Evolutionary conservation across 2,113 vertebrate species (phyloP).

Genomic region (Xiphophorus maculatus): DNA sequence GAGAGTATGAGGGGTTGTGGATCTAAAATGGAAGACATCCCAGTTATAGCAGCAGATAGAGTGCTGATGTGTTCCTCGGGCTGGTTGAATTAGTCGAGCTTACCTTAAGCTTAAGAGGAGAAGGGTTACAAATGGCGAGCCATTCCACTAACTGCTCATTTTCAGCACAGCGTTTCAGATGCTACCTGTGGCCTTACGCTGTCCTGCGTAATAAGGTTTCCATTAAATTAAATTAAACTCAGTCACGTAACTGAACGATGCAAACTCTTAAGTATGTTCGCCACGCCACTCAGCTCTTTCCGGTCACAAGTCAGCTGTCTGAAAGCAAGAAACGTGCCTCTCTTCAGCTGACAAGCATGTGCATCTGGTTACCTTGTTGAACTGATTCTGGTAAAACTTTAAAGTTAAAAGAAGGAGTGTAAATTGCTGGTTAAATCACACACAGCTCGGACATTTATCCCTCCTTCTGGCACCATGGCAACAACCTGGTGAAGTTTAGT

Average conservation of each 20-base stretch:
- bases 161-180: conserved; percentile 18
- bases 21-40: conserved; percentile 64
- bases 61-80: conserved; percentile 51
- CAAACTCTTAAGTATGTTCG: background rate
- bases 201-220: conserved; percentile 10
- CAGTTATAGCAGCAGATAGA: conserved; percentile 29
- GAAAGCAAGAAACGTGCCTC: background rate
- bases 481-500: background rate
- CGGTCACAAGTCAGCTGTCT: conserved; percentile 29
- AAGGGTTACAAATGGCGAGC: conserved; percentile 7
- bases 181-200: background rate
- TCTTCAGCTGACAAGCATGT: conserved; percentile 7
- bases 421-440: background rate
- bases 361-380: conserved; percentile 4
- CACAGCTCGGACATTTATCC: conserved; percentile 5
- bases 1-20: conserved; percentile 19
- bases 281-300: conserved; percentile 32
- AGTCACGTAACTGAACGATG: conserved; percentile 31
- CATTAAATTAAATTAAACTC: conserved; percentile 9
- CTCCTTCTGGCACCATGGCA: background rate
- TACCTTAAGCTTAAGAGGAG: conserved; percentile 15
- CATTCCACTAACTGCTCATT: conserved; percentile 15
- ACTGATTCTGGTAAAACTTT: background rate
- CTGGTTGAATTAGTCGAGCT: conserved; percentile 38
- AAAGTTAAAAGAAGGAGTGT: background rate